Evolutionary conservation across 2,888 invertebrate species (phyloP).

Genomic region (Melanchra persicariae): DNA sequence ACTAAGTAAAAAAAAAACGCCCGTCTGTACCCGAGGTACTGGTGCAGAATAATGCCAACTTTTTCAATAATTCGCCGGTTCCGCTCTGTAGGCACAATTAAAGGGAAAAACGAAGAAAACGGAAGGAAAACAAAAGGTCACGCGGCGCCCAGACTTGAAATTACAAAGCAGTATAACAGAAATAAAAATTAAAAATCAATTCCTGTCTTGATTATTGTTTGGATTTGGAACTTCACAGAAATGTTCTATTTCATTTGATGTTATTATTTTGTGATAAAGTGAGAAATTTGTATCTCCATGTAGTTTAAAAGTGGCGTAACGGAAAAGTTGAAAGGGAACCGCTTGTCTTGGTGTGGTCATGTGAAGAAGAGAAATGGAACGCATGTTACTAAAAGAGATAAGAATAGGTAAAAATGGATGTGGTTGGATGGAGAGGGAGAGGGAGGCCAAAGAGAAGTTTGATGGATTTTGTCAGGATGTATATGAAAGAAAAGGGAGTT

Average conservation of each 20-base stretch:
- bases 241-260: not conserved
- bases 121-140: slow-evolving; percentile 74
- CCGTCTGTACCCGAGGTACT: slow-evolving; percentile 64
- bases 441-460: too few species aligned
- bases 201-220: slow-evolving; percentile 47
- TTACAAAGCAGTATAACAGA: slow-evolving; percentile 67
- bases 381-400: too few species aligned
- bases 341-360: too few species aligned
- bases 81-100: slow-evolving; percentile 80
- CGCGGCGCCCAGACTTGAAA: slow-evolving; percentile 66
- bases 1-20: slow-evolving; percentile 41
- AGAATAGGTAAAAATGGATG: too few species aligned
- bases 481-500: too few species aligned
- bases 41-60: slow-evolving; percentile 75
- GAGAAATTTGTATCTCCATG: too few species aligned
- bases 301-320: too few species aligned
- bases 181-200: slow-evolving; percentile 69
- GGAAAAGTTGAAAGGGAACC: too few species aligned
- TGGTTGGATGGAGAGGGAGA: too few species aligned
- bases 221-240: slow-evolving; percentile 2
- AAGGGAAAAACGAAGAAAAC: slow-evolving; percentile 70
- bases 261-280: not conserved
- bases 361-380: too few species aligned
- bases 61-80: slow-evolving; percentile 84
- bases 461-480: too few species aligned